Conservation (phyloP, 2,113 vertebrate genomes). For the Aphelocoma coerulescens region DNA sequence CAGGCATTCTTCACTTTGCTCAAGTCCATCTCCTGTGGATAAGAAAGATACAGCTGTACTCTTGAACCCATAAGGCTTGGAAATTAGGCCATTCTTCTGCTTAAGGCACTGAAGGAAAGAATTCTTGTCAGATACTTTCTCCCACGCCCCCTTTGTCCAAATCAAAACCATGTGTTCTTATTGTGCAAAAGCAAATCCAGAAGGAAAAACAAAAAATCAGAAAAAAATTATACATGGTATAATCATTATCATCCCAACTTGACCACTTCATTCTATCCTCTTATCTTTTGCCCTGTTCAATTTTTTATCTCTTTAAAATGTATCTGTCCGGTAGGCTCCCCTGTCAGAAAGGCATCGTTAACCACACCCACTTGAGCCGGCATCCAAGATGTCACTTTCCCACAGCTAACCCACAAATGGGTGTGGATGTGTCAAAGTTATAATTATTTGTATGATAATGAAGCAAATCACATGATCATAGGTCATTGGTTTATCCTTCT, state of each 20-base stretch:
- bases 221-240: background rate
- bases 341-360: background rate
- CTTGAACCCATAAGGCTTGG: slow-evolving; percentile 47
- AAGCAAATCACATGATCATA: background rate
- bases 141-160: slow-evolving; percentile 45
- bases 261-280: background rate
- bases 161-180: slow-evolving; percentile 61
- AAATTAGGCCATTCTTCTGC: slow-evolving; percentile 60
- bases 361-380: background rate
- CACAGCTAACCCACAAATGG: background rate
- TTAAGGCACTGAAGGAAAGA: slow-evolving; percentile 53
- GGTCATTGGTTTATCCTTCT: background rate
- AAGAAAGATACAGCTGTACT: slow-evolving; percentile 38
- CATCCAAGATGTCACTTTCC: background rate
- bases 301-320: background rate
- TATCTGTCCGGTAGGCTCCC: background rate
- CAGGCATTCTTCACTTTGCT: background rate
- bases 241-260: background rate
- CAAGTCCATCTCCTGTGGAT: background rate
- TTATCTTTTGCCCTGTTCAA: background rate
- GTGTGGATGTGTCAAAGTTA: background rate
- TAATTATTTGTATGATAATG: background rate
- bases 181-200: slow-evolving; percentile 27
- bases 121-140: slow-evolving; percentile 58
- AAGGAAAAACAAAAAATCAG: background rate